Conservation (phyloP, 2,888 invertebrate species). For the Cheilosia scutellata region DNA sequence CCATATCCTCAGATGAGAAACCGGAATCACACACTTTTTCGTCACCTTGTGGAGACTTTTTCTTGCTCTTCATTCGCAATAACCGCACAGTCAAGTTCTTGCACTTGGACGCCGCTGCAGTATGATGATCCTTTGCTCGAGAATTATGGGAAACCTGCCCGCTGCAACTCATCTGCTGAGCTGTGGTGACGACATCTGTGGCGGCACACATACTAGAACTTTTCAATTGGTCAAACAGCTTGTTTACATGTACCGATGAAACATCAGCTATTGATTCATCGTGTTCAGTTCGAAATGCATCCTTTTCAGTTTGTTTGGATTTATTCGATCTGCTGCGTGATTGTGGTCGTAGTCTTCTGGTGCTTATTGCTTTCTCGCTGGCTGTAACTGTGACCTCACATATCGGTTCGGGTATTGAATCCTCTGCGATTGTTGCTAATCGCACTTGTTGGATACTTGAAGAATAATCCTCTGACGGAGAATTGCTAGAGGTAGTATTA, state of each 20-base stretch:
- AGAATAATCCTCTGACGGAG: background rate
- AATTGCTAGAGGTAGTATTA: background rate
- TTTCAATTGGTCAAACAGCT: conserved; percentile 60
- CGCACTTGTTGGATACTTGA: conserved; percentile 31
- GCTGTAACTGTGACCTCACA: background rate
- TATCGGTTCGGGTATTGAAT: conserved; percentile 3
- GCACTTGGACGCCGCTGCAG: background rate
- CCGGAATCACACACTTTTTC: conserved; percentile 58
- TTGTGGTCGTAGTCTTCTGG: conserved; percentile 18
- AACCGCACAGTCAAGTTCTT: conserved; percentile 32
- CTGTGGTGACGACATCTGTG: background rate
- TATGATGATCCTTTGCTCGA: background rate
- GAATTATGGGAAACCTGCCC: conserved; percentile 47
- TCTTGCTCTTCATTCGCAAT: conserved; percentile 9
- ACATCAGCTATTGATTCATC: conserved; percentile 58
- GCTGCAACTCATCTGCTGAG: conserved; percentile 1
- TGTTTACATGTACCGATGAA: conserved; percentile 47
- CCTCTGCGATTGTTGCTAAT: conserved; percentile 26
- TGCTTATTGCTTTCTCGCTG: background rate
- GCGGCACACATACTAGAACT: conserved; percentile 19
- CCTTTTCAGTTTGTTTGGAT: background rate
- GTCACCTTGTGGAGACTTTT: background rate
- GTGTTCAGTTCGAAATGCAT: conserved; percentile 42
- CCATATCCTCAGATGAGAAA: conserved; percentile 59
- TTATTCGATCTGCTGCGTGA: conserved; percentile 10